Evolutionary conservation across 1,140 invertebrate genomes (phyloP).

Genomic region (Laupala kohalensis): DNA sequence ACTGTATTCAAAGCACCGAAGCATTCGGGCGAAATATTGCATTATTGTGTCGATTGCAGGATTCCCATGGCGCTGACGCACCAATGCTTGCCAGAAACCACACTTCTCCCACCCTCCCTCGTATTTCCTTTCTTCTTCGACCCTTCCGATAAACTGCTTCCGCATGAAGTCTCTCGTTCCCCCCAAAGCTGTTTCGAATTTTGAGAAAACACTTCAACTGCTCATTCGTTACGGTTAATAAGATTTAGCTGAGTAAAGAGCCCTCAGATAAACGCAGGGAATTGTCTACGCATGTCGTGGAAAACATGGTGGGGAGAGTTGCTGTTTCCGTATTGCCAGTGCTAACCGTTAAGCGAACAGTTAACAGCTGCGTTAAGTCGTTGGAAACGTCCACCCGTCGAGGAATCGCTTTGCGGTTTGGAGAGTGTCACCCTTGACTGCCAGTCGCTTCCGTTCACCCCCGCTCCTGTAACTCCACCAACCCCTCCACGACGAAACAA

Average conservation of each 20-base stretch:
- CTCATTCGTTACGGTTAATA: not conserved
- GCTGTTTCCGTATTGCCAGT: not conserved
- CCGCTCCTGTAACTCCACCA: no score
- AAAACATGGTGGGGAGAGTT: not conserved
- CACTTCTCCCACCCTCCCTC: not conserved
- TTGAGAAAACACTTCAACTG: not conserved
- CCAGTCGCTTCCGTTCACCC: not conserved
- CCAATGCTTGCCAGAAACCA: not conserved
- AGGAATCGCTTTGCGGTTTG: not conserved
- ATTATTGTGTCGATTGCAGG: not conserved
- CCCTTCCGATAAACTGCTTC: not conserved
- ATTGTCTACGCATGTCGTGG: not conserved
- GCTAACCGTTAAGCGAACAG: not conserved
- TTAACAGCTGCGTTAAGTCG: not conserved
- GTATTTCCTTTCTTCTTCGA: not conserved
- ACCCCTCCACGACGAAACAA: no score
- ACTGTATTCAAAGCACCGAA: not conserved
- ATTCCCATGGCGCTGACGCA: not conserved
- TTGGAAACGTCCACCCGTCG: not conserved
- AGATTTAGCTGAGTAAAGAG: not conserved
- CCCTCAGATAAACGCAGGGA: not conserved
- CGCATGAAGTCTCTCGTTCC: not conserved
- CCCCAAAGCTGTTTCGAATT: not conserved
- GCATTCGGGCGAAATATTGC: not conserved
- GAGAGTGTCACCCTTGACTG: not conserved